phyloP scores from a whole-genome alignment of 2,888 invertebrate genomes.

The Caradrina clavipalpis region DNA sequence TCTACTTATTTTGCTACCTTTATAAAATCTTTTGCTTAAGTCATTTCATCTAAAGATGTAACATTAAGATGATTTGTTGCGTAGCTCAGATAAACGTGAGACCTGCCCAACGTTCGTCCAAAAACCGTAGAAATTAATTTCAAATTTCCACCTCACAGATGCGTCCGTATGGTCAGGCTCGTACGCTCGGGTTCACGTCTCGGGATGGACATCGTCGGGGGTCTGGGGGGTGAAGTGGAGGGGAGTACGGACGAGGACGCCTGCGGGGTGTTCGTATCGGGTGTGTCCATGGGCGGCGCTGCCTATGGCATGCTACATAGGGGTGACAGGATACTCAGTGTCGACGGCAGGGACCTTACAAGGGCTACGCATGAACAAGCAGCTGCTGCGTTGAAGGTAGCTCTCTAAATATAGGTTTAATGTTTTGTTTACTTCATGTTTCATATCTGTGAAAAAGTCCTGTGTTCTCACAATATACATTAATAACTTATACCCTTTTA shows the following conservation, averaged over 20 bases:
- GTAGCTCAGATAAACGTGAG: background rate
- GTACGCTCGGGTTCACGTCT: slow-evolving; percentile 88
- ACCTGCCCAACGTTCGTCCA: background rate
- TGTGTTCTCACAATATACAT: no score
- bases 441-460: background rate
- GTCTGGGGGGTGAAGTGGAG: slow-evolving; percentile 85
- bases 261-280: slow-evolving; percentile 88
- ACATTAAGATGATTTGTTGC: background rate
- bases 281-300: slow-evolving; percentile 84
- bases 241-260: slow-evolving; percentile 81
- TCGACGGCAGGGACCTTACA: slow-evolving; percentile 94
- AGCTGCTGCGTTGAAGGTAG: slow-evolving; percentile 92
- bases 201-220: slow-evolving; percentile 90
- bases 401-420: slow-evolving; percentile 29
- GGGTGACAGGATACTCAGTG: slow-evolving; percentile 94
- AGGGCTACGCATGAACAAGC: slow-evolving; percentile 95
- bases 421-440: slow-evolving; percentile 1
- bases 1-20: background rate
- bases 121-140: slow-evolving; percentile 12
- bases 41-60: background rate
- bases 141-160: slow-evolving; percentile 69
- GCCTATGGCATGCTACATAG: slow-evolving; percentile 91
- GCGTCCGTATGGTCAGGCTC: slow-evolving; percentile 87
- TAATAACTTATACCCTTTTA: no score
- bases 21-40: background rate